Evolutionary conservation across 2,797 vertebrate species (phyloP).

Genomic region (Characodon lateralis): DNA sequence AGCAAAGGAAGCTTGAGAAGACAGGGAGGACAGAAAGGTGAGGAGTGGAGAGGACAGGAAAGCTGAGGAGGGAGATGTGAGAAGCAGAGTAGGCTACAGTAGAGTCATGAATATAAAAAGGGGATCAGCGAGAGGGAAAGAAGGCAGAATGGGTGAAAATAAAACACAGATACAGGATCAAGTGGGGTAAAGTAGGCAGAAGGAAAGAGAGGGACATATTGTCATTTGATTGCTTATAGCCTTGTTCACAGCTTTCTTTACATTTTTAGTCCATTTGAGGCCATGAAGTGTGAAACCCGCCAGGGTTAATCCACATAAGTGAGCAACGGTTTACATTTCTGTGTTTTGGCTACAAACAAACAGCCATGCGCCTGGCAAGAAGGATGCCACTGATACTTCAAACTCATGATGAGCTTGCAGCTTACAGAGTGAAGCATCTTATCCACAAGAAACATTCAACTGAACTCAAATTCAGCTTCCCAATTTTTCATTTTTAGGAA

Average conservation of each 20-base stretch:
- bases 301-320: too few species aligned
- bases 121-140: constrained; percentile 29
- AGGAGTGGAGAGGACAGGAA: constrained; percentile 6
- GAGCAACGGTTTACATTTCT: background rate
- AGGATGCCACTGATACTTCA: background rate
- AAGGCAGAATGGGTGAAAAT: constrained; percentile 48
- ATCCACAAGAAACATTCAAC: background rate
- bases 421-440: background rate
- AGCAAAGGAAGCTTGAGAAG: constrained; percentile 24
- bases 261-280: constrained; percentile 47
- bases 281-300: constrained; percentile 46
- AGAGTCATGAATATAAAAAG: constrained; percentile 45
- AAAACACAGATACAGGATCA: constrained; percentile 36
- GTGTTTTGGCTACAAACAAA: background rate
- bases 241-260: constrained; percentile 43
- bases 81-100: constrained; percentile 9
- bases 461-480: background rate
- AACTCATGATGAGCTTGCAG: background rate
- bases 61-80: constrained; percentile 9
- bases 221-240: constrained; percentile 1
- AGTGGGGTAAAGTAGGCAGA: constrained; percentile 24
- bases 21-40: constrained; percentile 18
- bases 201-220: constrained; percentile 14
- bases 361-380: background rate
- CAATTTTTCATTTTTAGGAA: too few species aligned